Base-by-base conservation (phyloP, 2,888 invertebrate species). In the Teinopalpus imperialis region DNA sequence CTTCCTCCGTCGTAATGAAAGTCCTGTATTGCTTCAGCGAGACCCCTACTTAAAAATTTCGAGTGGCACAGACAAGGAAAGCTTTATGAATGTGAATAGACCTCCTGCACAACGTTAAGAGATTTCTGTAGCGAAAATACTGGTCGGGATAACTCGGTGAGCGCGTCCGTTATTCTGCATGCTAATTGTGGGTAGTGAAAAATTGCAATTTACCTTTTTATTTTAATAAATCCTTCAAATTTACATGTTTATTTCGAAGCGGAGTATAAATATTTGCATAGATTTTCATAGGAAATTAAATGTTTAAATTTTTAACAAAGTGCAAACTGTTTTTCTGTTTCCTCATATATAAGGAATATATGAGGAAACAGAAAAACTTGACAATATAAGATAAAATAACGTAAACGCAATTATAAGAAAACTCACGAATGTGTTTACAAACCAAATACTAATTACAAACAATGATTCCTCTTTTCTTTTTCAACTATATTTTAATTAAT, bases 1-100 rank as follows among this genome's bases (percentile, higher is more conserved):
- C 27, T 13, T 24, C 10, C 31, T 1, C 34, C 10, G 23, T 10
- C 4, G 7, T 12, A 2, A 20, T 21, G 14, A 41, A 24, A 30
- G 16, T 1, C 9, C 9, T 5, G 21, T 7, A 8, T 14, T 13
- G n/a, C 4, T n/a, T 16, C 21, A 2, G 31, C 4, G 1, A 12
- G 24, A 13, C 6, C 13, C 14, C 21, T 29, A 30, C 16, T 23
- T 21, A 41, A 41, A n/a, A 31, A 4, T 16, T 8, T 31, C 20
- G 34, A 43, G 42, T 12, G 34, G 2, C 21, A 13, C 8, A 12
- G 7, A 20, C 34, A 9, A n/a, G 27, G 13, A 5, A 8, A 30
- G 14, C 24, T 42, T 34, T 34, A 7, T 35, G 34, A 34, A 34
- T 16, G 24, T 13, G n/a, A 27, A 34, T 43, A 21, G 27, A 43